Evolutionary conservation across 2,113 vertebrate species (phyloP).

Genomic region (Bettongia penicillata): DNA sequence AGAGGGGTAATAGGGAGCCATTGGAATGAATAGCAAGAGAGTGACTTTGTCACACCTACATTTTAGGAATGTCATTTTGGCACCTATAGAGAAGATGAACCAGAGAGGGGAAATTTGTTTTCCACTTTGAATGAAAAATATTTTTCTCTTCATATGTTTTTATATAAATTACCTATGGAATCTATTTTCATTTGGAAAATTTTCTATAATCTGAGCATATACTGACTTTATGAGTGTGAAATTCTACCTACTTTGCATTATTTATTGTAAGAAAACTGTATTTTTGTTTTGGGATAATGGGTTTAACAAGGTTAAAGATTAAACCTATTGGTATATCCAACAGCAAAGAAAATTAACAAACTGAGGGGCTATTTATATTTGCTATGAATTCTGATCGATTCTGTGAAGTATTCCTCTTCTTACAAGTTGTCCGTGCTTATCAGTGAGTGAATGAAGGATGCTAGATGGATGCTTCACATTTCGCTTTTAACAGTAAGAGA

Average conservation of each 20-base stretch:
- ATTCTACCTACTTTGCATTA: background rate
- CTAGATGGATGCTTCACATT: background rate
- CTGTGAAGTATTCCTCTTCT: background rate
- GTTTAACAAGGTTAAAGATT: background rate
- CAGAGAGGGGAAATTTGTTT: slow-evolving; percentile 37
- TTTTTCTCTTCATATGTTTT: slow-evolving; percentile 57
- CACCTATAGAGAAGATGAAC: background rate
- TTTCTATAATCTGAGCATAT: slow-evolving; percentile 45
- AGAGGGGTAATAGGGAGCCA: background rate
- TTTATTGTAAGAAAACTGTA: background rate
- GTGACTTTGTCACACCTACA: background rate
- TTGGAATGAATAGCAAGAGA: background rate
- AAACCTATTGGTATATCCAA: background rate
- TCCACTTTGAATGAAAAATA: slow-evolving; percentile 58
- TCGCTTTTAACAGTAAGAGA: background rate
- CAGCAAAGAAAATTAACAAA: background rate
- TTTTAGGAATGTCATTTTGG: background rate
- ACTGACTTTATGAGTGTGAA: slow-evolving; percentile 3
- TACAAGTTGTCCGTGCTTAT: background rate
- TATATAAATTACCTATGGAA: slow-evolving; percentile 54
- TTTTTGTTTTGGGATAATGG: background rate
- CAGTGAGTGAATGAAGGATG: background rate
- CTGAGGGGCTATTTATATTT: fast-evolving
- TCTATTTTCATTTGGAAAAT: slow-evolving; percentile 49
- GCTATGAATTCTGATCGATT: background rate